A percentile compares a stretch with the other conserved stretches of the same genome.
phyloP scores from a whole-genome alignment of 2,797 vertebrate genomes.

The Chelon auratus region DNA sequence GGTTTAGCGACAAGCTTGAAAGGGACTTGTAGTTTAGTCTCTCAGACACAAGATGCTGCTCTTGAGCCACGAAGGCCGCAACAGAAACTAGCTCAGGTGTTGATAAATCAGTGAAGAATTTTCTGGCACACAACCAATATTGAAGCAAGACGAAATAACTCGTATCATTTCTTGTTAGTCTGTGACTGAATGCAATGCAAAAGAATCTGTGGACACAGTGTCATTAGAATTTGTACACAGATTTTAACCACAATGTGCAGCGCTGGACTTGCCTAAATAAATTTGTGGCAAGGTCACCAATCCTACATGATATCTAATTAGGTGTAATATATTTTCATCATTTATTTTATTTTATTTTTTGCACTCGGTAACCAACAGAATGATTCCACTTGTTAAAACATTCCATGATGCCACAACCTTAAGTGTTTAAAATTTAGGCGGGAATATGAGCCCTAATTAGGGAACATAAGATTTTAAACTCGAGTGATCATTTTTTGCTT shows the following conservation, averaged over 20 bases:
- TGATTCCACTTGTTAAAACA: neutral
- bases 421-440: too few species aligned
- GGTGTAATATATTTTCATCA: neutral
- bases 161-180: too few species aligned
- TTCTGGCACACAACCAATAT: neutral
- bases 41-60: constrained; percentile 72
- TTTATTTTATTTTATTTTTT: neutral
- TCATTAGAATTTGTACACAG: too few species aligned
- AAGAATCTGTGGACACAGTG: too few species aligned
- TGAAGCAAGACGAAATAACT: neutral
- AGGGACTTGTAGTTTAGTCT: constrained; percentile 49
- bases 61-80: constrained; percentile 54
- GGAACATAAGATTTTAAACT: too few species aligned
- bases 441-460: neutral
- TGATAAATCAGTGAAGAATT: too few species aligned
- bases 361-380: neutral
- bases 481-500: too few species aligned
- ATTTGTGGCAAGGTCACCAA: too few species aligned
- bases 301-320: neutral
- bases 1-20: neutral
- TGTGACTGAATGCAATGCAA: too few species aligned
- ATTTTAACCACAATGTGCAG: too few species aligned
- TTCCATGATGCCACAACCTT: neutral
- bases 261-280: too few species aligned
- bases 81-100: neutral